phyloP scores from a whole-genome alignment of 2,113 vertebrate genomes.

The Campylorhamphus procurvoides region DNA sequence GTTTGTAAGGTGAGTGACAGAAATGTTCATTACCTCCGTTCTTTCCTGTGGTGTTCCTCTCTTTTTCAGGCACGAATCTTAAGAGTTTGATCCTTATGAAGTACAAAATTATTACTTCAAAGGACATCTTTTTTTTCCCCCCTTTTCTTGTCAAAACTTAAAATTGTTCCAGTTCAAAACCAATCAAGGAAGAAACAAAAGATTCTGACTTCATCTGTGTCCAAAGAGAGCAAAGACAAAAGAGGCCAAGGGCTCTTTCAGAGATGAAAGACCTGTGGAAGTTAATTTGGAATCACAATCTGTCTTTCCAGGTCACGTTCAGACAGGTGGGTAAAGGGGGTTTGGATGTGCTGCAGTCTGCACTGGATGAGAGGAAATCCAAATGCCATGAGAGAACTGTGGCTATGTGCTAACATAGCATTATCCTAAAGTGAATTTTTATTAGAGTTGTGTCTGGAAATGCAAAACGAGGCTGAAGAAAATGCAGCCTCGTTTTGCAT shows the following conservation, averaged over 20 bases:
- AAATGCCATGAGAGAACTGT: not conserved
- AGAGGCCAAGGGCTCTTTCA: not conserved
- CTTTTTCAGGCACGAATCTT: not conserved
- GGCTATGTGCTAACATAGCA: rapidly evolving
- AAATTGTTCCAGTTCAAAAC: slow-evolving; percentile 19
- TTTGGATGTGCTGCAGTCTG: not conserved
- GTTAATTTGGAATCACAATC: not conserved
- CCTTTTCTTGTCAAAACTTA: slow-evolving; percentile 8
- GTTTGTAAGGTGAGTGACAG: slow-evolving; percentile 50
- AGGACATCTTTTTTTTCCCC: not conserved
- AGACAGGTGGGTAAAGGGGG: not conserved
- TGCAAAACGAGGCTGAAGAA: not conserved
- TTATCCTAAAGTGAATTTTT: not conserved
- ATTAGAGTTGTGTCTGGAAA: not conserved
- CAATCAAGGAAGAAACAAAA: slow-evolving; percentile 1
- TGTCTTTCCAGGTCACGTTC: not conserved
- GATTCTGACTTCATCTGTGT: not conserved
- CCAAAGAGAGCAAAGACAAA: not conserved
- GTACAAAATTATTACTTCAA: slow-evolving; percentile 38
- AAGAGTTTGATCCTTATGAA: slow-evolving; percentile 21
- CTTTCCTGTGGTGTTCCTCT: slow-evolving; percentile 14
- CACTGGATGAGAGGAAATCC: not conserved
- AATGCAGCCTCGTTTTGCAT: too few species aligned
- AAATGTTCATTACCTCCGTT: slow-evolving; percentile 40
- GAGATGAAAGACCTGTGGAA: not conserved